These are phyloP conservation scores for Petrosia ficiformis DNA, from an alignment of 37 sponge, comb jelly and placozoan species.

Conservation along the genomic window DNA sequence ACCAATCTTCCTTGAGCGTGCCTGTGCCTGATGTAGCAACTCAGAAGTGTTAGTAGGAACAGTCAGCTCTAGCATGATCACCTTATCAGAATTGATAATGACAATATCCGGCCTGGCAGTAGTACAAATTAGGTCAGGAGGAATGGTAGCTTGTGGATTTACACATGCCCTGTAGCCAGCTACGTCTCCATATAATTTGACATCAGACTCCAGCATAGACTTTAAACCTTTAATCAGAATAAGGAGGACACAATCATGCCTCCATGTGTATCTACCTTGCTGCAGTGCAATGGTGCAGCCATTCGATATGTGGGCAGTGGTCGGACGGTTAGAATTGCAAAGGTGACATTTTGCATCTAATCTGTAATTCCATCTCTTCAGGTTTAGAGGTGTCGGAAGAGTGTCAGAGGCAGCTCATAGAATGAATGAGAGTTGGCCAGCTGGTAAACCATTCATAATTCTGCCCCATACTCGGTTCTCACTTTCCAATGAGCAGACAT, in stretches of 20 bases:
- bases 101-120: conserved; percentile 21
- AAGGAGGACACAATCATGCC: conserved; percentile 13
- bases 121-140: conserved; percentile 1
- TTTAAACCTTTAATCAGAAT: not conserved
- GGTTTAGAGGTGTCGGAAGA: conserved; percentile 21
- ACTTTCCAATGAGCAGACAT: too few species aligned
- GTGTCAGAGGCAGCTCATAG: too few species aligned
- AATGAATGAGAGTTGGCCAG: conserved; percentile 9
- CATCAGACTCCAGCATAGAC: not conserved
- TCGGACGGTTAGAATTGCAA: not conserved
- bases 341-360: not conserved
- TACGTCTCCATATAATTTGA: not conserved
- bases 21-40: conserved; percentile 1
- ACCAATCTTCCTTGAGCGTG: conserved; percentile 2
- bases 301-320: conserved; percentile 5
- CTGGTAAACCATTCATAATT: not conserved
- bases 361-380: conserved; percentile 9
- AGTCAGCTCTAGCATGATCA: conserved; percentile 12
- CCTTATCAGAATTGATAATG: not conserved
- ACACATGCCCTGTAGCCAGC: conserved; percentile 2
- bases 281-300: conserved; percentile 20
- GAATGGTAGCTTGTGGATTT: conserved; percentile 7
- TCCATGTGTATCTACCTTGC: conserved; percentile 20
- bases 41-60: not conserved
- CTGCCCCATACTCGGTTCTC: too few species aligned